Evolutionary conservation across 1,140 invertebrate species (phyloP).

Genomic region (Lasaia peninsularis): DNA sequence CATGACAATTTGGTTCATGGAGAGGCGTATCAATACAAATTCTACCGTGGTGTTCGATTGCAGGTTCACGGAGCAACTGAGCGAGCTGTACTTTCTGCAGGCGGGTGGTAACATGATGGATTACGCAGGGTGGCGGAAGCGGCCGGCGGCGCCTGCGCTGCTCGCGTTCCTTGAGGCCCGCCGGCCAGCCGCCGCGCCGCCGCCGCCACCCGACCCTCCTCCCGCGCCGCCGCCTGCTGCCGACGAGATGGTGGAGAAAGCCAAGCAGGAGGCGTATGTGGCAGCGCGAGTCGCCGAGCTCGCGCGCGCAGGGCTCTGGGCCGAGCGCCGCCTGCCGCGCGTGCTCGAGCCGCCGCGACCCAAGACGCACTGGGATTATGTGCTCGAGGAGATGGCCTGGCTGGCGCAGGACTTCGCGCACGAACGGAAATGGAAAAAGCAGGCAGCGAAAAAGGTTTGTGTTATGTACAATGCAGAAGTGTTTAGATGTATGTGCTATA

Average conservation of each 20-base stretch:
- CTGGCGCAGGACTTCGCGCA: slow-evolving; percentile 97
- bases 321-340: slow-evolving; percentile 93
- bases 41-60: slow-evolving; percentile 34
- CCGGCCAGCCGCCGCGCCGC: slow-evolving; percentile 81
- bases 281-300: slow-evolving; percentile 93
- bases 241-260: slow-evolving; percentile 60
- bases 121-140: slow-evolving; percentile 88
- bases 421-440: slow-evolving; percentile 98
- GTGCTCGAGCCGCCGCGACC: slow-evolving; percentile 91
- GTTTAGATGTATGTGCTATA: too few relatives aligned
- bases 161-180: slow-evolving; percentile 86
- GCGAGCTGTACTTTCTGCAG: slow-evolving; percentile 91
- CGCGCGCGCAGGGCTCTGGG: slow-evolving; percentile 95
- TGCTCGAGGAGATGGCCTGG: slow-evolving; percentile 99
- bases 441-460: slow-evolving; percentile 95
- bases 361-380: slow-evolving; percentile 99
- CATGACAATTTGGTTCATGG: too few relatives aligned
- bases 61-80: slow-evolving; percentile 87
- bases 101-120: slow-evolving; percentile 92
- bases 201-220: slow-evolving; percentile 76
- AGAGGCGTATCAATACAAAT: slow-evolving; percentile 28
- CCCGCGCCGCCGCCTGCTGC: slow-evolving; percentile 51
- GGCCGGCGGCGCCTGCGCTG: slow-evolving; percentile 84
- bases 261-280: slow-evolving; percentile 95
- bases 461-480: too few relatives aligned